Evolutionary conservation across 2,797 vertebrate species (phyloP).

Genomic region (Chiloscyllium punctatum): DNA sequence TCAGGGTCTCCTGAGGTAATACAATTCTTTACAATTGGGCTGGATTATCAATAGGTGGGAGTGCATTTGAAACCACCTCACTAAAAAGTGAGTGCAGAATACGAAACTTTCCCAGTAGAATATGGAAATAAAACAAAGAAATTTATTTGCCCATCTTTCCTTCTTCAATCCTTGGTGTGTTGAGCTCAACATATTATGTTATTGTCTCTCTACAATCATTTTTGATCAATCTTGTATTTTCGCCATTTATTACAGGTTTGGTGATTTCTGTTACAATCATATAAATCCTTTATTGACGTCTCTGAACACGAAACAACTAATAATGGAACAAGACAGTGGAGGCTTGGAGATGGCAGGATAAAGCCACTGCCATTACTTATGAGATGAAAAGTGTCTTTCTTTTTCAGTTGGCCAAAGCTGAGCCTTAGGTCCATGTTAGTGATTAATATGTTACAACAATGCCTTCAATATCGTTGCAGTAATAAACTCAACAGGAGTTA

Average conservation of each 20-base stretch:
- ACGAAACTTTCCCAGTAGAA: neutral
- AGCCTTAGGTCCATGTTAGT: neutral
- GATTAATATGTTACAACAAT: neutral
- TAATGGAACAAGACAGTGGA: neutral
- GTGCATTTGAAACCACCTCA: neutral
- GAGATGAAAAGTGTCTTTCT: neutral
- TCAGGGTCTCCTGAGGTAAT: neutral
- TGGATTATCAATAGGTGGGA: neutral
- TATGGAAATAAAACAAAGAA: neutral
- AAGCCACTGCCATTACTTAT: neutral
- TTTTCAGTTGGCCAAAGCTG: neutral
- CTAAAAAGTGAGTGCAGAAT: neutral
- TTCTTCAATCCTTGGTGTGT: neutral
- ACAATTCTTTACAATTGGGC: neutral
- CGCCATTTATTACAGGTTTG: neutral
- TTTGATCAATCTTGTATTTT: neutral
- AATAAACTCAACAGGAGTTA: neutral
- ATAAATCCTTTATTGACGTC: neutral
- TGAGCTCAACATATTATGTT: neutral
- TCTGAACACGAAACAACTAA: neutral
- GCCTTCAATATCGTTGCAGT: neutral
- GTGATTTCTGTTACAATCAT: neutral
- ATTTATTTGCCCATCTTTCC: neutral
- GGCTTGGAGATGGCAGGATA: neutral
- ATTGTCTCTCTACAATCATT: neutral